Evolutionary conservation across 2,888 invertebrate species (phyloP), one percentile per base, ranked within the genome.

Genomic region (Drosophila siamana): DNA sequence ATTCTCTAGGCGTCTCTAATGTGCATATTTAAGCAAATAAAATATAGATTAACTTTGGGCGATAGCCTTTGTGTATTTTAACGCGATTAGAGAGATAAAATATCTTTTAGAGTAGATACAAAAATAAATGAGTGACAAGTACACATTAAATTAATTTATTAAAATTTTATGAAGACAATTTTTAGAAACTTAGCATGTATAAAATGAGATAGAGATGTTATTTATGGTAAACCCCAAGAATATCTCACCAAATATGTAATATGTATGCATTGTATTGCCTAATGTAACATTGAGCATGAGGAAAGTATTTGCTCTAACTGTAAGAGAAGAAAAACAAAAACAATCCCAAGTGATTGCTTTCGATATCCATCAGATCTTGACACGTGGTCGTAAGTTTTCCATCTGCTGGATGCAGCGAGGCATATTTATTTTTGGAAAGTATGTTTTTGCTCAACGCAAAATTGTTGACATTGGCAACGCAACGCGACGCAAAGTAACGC

Each of bases 401-500:
- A 41, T n/a, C 52, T 30, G 41, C 28, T 28, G 41, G 11, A 40
- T 41, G 28, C 19, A 28, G 11, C 13, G 26, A n/a, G 28, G 28
- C 28, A 30, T 40, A 40, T 52, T 52, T 52, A 28, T 28, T 52
- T 52, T 48, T 40, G 11, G 41, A 24, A 44, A 28, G n/a, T 51
- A 61, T 75, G 62, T 63, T 75, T 62, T 75, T 51, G 56, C 30
- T 38, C 54, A 38, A 48, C 40, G 43, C n/a, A 11, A 55, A 71
- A 36, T 54, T 77, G 72, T 56, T 52, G 60, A 56, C 30, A 28
- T 43, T 50, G 48, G 57, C 48, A 7, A 41, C 40, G 48, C 48
- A 19, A 19, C 19, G 40, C 38, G 61, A 62, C 33, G 46, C 51
- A 63, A 59, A 1, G 40, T 44, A 67, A 62, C 33, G 46, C 51